Base-by-base conservation (phyloP, 2,797 vertebrate species). In the Thaleichthys pacificus region DNA sequence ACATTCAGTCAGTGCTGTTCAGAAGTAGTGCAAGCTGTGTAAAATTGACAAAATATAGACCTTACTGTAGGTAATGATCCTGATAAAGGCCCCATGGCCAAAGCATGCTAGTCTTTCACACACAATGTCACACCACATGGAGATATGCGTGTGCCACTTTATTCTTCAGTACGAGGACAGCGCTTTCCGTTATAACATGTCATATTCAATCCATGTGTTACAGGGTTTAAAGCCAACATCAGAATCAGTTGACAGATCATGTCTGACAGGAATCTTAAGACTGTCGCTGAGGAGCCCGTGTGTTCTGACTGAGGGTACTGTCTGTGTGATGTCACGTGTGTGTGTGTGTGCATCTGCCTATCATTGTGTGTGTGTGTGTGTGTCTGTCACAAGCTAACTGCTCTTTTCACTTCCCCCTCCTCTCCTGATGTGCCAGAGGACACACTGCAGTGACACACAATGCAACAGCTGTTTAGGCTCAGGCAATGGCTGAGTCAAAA, bases 231-330 rank as follows among this genome's bases (percentile, higher is more conserved):
- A 83, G 49, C 68, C 69, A 71, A 71, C 38, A 51, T 47, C 32
- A 6, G 1, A 35, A 35, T 35, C 32, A 68, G 68, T n/a, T 77
- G 73, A 75, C 80, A 64, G 74, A 81, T 71, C 64, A 57, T 69
- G 58, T 61, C 63, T 82, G 72, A 81, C 74, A 71, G 68, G 72
- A 26, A 73, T 61, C 69, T 66, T 70, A 72, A 71, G 71, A 79
- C 68, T 65, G 71, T 74, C 42, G 3, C 77, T 74, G 67, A 70
- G 78, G 66, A 63, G 14, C 21, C 19, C 11, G 30, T 64, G 17
- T 64, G 61, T 63, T 14, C 42, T 47, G 42, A 47, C 74, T 66
- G 30, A 76, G 69, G 21, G 71, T 76, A 77, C 63, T 24, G 70
- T 65, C 38, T 70, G 38, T 74, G 14, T 35, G 61, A 28, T 32